phyloP scores from a whole-genome alignment of 1,140 invertebrate genomes.

The Drosophila navojoa region DNA sequence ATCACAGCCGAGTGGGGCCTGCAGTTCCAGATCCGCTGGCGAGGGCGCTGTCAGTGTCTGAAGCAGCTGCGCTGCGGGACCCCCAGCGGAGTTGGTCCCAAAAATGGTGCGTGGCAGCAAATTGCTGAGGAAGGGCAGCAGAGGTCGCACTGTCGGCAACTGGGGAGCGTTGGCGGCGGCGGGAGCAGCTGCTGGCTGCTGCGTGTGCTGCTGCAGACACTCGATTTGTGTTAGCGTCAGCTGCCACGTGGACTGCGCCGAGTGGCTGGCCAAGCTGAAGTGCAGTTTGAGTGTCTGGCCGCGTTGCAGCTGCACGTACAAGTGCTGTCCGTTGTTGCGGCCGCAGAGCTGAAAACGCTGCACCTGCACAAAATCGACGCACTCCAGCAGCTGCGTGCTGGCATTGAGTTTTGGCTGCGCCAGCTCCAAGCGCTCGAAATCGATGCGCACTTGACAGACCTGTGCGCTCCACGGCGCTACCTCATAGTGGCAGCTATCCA shows the following conservation, averaged over 20 bases:
- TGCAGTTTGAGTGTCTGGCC: constrained; percentile 57
- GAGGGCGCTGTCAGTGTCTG: constrained; percentile 42
- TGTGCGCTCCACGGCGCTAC: constrained; percentile 65
- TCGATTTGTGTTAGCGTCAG: constrained; percentile 67
- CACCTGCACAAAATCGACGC: constrained; percentile 68
- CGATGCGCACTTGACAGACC: constrained; percentile 74
- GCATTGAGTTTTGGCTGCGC: constrained; percentile 66
- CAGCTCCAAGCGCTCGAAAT: constrained; percentile 70
- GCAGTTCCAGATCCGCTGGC: constrained; percentile 46
- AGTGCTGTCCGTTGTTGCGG: constrained; percentile 66
- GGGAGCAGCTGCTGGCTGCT: neutral
- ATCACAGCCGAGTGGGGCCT: constrained; percentile 68
- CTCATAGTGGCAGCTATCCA: constrained; percentile 68
- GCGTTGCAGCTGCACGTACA: constrained; percentile 57
- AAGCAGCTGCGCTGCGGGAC: constrained; percentile 58
- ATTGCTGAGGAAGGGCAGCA: constrained; percentile 58
- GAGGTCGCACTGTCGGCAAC: constrained; percentile 46
- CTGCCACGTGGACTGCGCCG: constrained; percentile 59
- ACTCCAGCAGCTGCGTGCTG: constrained; percentile 50
- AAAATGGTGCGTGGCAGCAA: constrained; percentile 66
- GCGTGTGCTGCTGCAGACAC: constrained; percentile 45
- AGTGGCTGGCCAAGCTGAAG: constrained; percentile 49
- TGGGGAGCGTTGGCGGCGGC: neutral
- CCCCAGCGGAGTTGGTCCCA: constrained; percentile 22
- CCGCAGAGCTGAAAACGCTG: constrained; percentile 68